Conservation (phyloP, 2,888 invertebrate genomes). For the Noctua janthe region DNA sequence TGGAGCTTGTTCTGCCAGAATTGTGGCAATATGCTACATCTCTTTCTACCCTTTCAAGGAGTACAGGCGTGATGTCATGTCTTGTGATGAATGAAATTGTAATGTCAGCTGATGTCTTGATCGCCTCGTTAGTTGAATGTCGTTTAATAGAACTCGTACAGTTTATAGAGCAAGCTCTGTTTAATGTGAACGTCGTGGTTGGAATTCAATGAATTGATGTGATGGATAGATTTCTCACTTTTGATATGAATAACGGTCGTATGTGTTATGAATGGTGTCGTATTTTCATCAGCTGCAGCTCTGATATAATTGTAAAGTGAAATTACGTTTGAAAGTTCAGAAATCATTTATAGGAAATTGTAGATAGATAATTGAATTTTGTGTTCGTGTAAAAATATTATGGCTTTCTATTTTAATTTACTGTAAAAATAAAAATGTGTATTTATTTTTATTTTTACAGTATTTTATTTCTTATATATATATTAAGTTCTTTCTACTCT, state of each 20-base stretch:
- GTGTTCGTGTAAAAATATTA: neutral
- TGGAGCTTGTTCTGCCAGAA: neutral
- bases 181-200: constrained; percentile 27
- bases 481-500: neutral
- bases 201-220: constrained; percentile 42
- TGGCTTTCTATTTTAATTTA: neutral
- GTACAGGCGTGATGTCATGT: too few species aligned
- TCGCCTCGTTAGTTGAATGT: constrained; percentile 26
- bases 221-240: constrained; percentile 24
- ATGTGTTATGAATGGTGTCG: neutral
- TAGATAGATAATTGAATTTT: neutral
- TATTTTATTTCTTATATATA: too few species aligned
- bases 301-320: neutral
- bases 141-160: constrained; percentile 4
- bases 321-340: neutral
- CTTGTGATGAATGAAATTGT: neutral
- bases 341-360: neutral
- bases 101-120: constrained; percentile 17
- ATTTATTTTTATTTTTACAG: too few species aligned
- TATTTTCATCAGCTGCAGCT: neutral
- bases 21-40: neutral
- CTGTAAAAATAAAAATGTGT: too few species aligned
- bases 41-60: neutral
- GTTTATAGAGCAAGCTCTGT: constrained; percentile 23
- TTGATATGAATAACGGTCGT: constrained; percentile 1